Base-by-base conservation (phyloP, 2,113 vertebrate genomes). In the Probosciger aterrimus region DNA sequence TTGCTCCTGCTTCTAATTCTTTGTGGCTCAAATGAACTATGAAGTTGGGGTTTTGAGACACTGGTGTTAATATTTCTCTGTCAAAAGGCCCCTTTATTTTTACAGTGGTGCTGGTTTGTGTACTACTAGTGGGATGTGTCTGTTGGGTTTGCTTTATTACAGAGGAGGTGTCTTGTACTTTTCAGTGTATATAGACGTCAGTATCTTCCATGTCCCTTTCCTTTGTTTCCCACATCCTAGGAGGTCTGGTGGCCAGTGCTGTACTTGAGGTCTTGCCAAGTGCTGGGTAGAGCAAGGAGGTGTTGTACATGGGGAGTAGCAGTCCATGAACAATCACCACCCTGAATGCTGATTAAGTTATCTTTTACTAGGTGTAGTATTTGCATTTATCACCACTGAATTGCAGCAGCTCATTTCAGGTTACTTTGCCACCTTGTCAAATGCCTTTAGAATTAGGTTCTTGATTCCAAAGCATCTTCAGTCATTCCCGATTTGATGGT, bases 121-220 rank as follows among this genome's bases (percentile, higher is more conserved):
- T 80, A 11, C 17, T 25, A 7, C 15, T 5, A 3, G 33, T 1
- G 4, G 86, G 79, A 39, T n/a, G 75, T 53, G 14, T 31, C 87
- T 33, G 1, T 6, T 41, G 65, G 70, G 47, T 67, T 76, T 50
- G 44, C 81, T 64, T 43, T 68, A 14, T 10, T 39, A 10, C 1
- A 2, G 30, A 14, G 30, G 7, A 10, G 37, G 30, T 14, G 2
- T 55, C 52, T 50, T 23, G 19, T 39, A 15, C 16, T 68, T 53
- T 5, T 3, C 20, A 3, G 7, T 16, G 28, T 3, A 11, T 14
- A 4, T 16, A 44, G 15, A 7, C 50, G 44, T 31, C 0, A 0
- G 63, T 28, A 46, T 39, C 63, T 76, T 28, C 35, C 15, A 1
- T 0, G 9, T 46, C 8, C 30, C 49, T 62, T 82, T 49, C 64